These are phyloP conservation scores for Premnoplex brunnescens DNA, from an alignment of 2,797 vertebrate species.

Conservation along the genomic window DNA sequence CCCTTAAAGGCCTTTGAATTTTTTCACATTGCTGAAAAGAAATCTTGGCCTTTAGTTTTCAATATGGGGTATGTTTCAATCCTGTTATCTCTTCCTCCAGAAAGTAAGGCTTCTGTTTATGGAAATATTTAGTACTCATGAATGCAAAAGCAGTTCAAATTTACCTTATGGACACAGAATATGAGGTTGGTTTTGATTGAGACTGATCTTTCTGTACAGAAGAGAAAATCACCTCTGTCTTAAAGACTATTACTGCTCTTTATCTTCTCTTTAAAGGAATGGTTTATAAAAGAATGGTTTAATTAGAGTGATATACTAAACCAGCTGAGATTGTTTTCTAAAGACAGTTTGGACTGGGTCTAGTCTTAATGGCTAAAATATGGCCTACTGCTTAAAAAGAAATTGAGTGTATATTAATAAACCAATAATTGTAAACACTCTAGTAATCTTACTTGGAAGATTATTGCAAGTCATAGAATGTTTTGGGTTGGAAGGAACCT, in stretches of 20 bases:
- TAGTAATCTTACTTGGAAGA: background rate
- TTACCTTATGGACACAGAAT: background rate
- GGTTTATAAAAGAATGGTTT: background rate
- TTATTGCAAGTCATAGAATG: background rate
- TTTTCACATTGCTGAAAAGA: background rate
- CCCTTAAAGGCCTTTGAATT: background rate
- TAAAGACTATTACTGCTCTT: background rate
- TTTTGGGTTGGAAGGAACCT: background rate
- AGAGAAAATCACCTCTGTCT: background rate
- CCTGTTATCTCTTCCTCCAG: background rate
- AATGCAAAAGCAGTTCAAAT: background rate
- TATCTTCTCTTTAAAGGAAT: background rate
- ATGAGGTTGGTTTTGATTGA: background rate
- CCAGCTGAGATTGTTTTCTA: background rate
- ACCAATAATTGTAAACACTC: background rate
- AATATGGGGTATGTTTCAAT: background rate
- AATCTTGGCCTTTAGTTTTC: background rate
- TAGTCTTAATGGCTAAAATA: background rate
- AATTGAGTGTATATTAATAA: background rate
- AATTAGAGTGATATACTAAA: background rate
- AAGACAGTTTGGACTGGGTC: background rate
- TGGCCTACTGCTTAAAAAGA: background rate
- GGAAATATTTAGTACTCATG: background rate
- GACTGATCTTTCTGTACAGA: background rate
- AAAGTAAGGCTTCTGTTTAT: background rate